These are phyloP conservation scores for Arrhopalites spinosus DNA, from an alignment of 2,888 invertebrate species.

Conservation along the genomic window DNA sequence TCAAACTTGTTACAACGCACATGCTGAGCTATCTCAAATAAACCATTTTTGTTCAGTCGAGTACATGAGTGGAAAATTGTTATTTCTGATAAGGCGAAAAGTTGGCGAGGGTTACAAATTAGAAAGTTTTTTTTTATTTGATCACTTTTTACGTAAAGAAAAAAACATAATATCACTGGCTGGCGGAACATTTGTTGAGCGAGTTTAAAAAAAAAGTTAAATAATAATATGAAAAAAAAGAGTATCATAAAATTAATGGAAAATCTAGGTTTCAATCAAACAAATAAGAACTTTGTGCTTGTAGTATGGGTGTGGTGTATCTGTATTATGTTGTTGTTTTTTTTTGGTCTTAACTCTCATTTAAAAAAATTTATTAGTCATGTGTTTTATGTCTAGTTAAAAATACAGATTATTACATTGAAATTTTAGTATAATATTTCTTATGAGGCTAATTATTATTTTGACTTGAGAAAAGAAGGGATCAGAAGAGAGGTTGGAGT, in stretches of 20 bases:
- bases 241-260: constrained; percentile 13
- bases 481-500: not conserved
- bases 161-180: not conserved
- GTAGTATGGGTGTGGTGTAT: not conserved
- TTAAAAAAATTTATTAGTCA: too few species aligned
- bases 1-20: too few species aligned
- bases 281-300: not conserved
- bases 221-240: not conserved
- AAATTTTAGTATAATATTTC: too few species aligned
- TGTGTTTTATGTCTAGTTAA: too few species aligned
- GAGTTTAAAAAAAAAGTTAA: not conserved
- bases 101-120: constrained; percentile 11
- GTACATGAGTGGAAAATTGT: constrained; percentile 43
- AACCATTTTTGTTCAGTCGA: too few species aligned
- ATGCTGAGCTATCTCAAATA: too few species aligned
- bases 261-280: constrained; percentile 10
- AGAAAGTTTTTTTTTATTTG: too few species aligned
- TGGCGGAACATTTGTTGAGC: not conserved
- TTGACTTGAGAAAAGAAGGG: too few species aligned
- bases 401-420: too few species aligned
- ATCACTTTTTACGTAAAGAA: too few species aligned
- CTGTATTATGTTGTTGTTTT: not conserved
- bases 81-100: constrained; percentile 18
- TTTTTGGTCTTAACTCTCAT: too few species aligned
- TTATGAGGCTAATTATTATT: too few species aligned